These are phyloP conservation scores for Sebastolobus altivelis DNA, from an alignment of 2,797 vertebrate genomes.

Conservation along the genomic window DNA sequence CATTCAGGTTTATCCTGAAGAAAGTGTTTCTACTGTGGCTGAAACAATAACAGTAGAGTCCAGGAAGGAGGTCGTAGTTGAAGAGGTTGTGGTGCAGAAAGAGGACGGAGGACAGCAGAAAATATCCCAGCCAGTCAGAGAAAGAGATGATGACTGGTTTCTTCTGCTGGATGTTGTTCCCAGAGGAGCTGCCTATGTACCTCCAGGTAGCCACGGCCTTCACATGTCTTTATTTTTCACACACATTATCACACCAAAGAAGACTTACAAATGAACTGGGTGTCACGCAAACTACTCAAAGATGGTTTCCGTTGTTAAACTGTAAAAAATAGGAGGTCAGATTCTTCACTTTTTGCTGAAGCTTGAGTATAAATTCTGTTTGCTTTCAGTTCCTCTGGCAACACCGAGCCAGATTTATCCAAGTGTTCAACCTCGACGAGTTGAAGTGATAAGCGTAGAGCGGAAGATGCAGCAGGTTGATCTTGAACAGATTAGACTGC, in stretches of 20 bases:
- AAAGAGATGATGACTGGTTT: constrained; percentile 76
- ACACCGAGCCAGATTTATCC: constrained; percentile 31
- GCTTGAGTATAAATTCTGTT: constrained; percentile 5
- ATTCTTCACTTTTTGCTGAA: not conserved
- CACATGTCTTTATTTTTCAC: not conserved
- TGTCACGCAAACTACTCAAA: not conserved
- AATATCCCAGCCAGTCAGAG: constrained; percentile 40
- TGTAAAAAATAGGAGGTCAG: not conserved
- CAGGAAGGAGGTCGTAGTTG: constrained; percentile 36
- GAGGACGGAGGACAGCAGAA: constrained; percentile 33
- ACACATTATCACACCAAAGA: not conserved
- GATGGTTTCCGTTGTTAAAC: not conserved
- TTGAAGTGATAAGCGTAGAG: constrained; percentile 46
- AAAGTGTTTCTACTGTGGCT: constrained; percentile 33
- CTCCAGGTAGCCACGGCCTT: constrained; percentile 68
- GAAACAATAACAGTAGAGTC: constrained; percentile 29
- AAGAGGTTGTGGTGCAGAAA: constrained; percentile 42
- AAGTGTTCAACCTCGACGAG: constrained; percentile 17
- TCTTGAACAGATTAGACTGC: constrained; percentile 37
- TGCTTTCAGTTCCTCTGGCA: constrained; percentile 42
- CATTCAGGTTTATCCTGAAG: constrained; percentile 44
- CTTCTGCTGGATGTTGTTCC: constrained; percentile 63
- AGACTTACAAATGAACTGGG: not conserved
- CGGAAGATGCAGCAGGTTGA: constrained; percentile 22
- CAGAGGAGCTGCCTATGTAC: constrained; percentile 49